Base-by-base conservation (phyloP, 2,113 vertebrate genomes). In the Romanogobio albipinnatus region DNA sequence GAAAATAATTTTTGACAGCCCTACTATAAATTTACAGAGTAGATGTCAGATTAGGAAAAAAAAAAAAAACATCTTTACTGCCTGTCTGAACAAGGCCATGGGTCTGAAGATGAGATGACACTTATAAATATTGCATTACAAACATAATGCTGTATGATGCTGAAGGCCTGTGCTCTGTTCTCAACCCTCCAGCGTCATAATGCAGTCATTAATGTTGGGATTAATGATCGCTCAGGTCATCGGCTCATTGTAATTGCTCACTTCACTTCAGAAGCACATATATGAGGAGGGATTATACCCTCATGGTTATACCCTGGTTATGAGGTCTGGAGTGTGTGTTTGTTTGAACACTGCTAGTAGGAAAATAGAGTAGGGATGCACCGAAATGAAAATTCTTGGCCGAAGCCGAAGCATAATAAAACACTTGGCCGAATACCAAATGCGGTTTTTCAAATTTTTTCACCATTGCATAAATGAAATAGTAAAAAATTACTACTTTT, bases 271-370 rank as follows among this genome's bases (percentile, higher is more conserved):
- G 53, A 61, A 36, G 51, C 66, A 51, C 39, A 80, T 80, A 49
- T 51, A 84, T 53, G 61, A 80, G 66, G 59, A 61, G 59, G 80
- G 74, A 47, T 76, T 45, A 68, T 33, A 51, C 45, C 11, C n/a
- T n/a, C n/a, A n/a, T 26, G 58, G 33, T 64, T 80, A 64, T 74
- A 51, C 45, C 11, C n/a, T 26, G 58, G 33, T 64, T 80, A 64
- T 74, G 68, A 43, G 45, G 3, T 70, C 66, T 33, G 13, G 6
- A 7, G 24, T 70, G 62, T 70, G 62, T 56, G 82, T 45, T 70
- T 82, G 71, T 73, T 15, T 59, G 45, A 84, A 49, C 66, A 56
- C 24, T 84, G 81, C 82, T 83, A 82, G 76, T 26, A 68, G 82
- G 17, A 1, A 11, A 19, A 49, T n/a, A 10, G 45, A 47, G 29